A percentile compares a stretch with the other conserved stretches of the same genome.
These are phyloP conservation scores for Heloderma charlesbogerti DNA, from an alignment of 2,113 vertebrate genomes.

Conservation along the genomic window DNA sequence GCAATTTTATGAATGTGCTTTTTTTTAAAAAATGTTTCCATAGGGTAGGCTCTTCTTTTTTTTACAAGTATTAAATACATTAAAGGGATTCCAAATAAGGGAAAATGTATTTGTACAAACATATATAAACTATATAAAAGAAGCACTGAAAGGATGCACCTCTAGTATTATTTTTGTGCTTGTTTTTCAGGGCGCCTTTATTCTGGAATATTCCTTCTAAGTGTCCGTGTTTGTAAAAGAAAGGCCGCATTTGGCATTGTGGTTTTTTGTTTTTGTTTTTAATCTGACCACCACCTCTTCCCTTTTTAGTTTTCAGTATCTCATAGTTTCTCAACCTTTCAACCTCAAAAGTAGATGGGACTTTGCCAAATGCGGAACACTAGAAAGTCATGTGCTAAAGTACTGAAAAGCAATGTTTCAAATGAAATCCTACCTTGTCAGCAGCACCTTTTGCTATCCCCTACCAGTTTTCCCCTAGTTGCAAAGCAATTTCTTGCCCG, in stretches of 20 bases:
- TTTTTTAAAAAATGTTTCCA: slow-evolving; percentile 30
- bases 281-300: neutral
- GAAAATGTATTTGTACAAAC: slow-evolving; percentile 63
- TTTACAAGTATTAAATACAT: slow-evolving; percentile 70
- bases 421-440: slow-evolving; percentile 58
- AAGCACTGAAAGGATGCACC: slow-evolving; percentile 54
- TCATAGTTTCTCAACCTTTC: neutral
- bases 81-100: slow-evolving; percentile 65
- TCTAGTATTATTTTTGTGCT: slow-evolving; percentile 65
- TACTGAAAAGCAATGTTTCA: slow-evolving; percentile 46
- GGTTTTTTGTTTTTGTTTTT: neutral
- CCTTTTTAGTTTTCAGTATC: neutral
- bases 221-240: neutral
- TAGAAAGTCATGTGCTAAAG: slow-evolving; percentile 26
- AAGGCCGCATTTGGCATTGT: slow-evolving; percentile 3
- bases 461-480: slow-evolving; percentile 35
- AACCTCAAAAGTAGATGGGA: neutral
- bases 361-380: slow-evolving; percentile 3
- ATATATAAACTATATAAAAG: slow-evolving; percentile 62
- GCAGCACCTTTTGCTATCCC: slow-evolving; percentile 44
- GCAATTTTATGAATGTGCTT: slow-evolving; percentile 71
- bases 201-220: neutral
- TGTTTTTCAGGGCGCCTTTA: slow-evolving; percentile 52
- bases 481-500: neutral
- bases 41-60: slow-evolving; percentile 58